A percentile compares a stretch with the other conserved stretches of the same genome.
Evolutionary conservation across 2,888 invertebrate genomes (phyloP).

Genomic region (Halictus quadricinctus): DNA sequence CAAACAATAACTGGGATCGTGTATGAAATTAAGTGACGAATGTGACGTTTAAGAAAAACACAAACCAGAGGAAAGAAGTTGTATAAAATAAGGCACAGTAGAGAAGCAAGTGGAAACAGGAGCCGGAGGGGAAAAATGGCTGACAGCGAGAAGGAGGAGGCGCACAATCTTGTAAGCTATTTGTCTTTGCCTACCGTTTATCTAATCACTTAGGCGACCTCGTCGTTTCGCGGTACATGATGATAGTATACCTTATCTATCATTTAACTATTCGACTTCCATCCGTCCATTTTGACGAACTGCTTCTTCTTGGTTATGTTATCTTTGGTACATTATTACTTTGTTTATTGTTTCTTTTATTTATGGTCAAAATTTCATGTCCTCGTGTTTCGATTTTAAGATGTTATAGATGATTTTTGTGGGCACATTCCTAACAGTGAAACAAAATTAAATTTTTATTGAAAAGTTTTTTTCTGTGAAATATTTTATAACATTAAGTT

Average conservation of each 20-base stretch:
- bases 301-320: constrained; percentile 63
- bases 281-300: constrained; percentile 36
- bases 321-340: constrained; percentile 14
- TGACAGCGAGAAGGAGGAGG: constrained; percentile 93
- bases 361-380: neutral
- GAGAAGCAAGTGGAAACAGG: constrained; percentile 47
- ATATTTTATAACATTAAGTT: neutral
- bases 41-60: neutral
- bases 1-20: constrained; percentile 4
- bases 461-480: neutral
- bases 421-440: neutral
- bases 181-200: constrained; percentile 78
- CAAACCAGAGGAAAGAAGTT: constrained; percentile 12
- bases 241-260: constrained; percentile 72
- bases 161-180: constrained; percentile 87
- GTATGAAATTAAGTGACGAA: constrained; percentile 8
- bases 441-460: neutral
- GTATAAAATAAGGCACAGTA: constrained; percentile 13
- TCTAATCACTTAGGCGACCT: constrained; percentile 77
- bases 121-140: constrained; percentile 83
- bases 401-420: neutral
- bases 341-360: constrained; percentile 22
- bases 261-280: constrained; percentile 63
- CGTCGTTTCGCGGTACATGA: constrained; percentile 55
- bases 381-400: neutral